A percentile compares a stretch with the other conserved stretches of the same genome.
phyloP scores from a whole-genome alignment of 2,797 vertebrate species.

The Liasis olivaceus region DNA sequence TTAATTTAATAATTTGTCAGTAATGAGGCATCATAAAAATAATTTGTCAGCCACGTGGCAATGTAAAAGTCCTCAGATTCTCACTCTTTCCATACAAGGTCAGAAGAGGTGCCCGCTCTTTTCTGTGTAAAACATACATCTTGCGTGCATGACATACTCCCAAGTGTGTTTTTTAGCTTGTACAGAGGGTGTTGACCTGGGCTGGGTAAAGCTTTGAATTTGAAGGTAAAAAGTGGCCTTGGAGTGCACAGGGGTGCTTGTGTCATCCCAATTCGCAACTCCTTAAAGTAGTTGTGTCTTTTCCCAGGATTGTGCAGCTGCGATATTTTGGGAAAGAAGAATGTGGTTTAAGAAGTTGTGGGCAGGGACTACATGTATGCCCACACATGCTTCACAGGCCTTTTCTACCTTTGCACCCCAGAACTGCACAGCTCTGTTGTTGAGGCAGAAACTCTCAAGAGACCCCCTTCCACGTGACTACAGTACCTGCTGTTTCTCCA shows the following conservation, averaged over 20 bases:
- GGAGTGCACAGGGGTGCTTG: too few species aligned
- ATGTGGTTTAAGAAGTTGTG: too few species aligned
- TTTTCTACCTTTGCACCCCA: neutral
- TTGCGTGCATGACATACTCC: neutral
- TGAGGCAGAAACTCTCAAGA: neutral
- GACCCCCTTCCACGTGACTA: neutral
- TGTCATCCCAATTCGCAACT: too few species aligned
- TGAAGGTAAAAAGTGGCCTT: too few species aligned
- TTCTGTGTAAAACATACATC: neutral
- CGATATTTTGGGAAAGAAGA: too few species aligned
- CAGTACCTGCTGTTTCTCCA: neutral
- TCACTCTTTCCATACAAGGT: neutral
- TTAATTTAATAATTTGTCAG: slow-evolving; percentile 8
- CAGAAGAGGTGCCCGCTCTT: neutral
- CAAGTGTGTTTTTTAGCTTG: neutral
- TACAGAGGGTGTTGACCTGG: neutral
- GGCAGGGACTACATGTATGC: neutral
- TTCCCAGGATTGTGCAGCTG: too few species aligned
- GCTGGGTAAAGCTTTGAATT: too few species aligned
- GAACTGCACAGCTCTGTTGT: neutral
- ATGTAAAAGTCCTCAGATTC: neutral
- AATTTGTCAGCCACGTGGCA: neutral
- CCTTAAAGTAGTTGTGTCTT: too few species aligned
- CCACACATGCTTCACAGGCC: neutral
- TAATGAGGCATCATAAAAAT: neutral